A percentile compares a stretch with the other conserved stretches of the same genome.
Conservation (phyloP, 2,113 vertebrate genomes). For the Cochlearius cochlearius region DNA sequence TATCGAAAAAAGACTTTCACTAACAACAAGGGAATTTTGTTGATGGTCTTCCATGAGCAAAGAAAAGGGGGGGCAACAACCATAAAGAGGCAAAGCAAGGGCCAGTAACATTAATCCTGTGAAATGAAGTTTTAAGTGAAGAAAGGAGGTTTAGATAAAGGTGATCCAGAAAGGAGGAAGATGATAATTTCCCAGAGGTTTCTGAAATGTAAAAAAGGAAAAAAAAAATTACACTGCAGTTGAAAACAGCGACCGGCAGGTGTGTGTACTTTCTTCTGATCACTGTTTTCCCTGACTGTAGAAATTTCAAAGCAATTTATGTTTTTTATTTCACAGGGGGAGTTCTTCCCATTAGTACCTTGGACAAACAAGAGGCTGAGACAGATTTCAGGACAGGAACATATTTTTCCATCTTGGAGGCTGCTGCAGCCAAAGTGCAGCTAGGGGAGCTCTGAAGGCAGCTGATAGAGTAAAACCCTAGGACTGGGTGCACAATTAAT, state of each 20-base stretch:
- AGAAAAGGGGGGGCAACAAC: neutral
- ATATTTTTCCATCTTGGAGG: neutral
- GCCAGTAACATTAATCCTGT: neutral
- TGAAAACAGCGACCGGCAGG: neutral
- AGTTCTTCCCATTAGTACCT: neutral
- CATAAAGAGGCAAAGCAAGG: neutral
- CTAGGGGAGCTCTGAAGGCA: neutral
- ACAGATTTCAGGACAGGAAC: neutral
- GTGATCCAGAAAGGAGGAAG: neutral
- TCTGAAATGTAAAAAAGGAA: neutral
- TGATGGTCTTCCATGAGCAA: conserved; percentile 17
- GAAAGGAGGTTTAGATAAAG: neutral
- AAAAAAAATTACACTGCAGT: neutral
- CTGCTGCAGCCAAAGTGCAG: neutral
- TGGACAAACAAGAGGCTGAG: neutral
- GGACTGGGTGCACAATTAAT: neutral
- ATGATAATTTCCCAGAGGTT: neutral
- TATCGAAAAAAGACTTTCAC: conserved; percentile 34
- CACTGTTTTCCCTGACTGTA: rapidly evolving
- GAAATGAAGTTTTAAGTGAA: neutral
- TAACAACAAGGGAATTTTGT: conserved; percentile 20
- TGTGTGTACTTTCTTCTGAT: neutral
- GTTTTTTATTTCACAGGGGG: neutral
- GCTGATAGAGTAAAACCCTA: neutral
- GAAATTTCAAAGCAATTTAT: neutral